A percentile compares a stretch with the other conserved stretches of the same genome.
These are phyloP conservation scores for Kryptolebias marmoratus DNA, from an alignment of 2,113 vertebrate genomes.

Conservation along the genomic window DNA sequence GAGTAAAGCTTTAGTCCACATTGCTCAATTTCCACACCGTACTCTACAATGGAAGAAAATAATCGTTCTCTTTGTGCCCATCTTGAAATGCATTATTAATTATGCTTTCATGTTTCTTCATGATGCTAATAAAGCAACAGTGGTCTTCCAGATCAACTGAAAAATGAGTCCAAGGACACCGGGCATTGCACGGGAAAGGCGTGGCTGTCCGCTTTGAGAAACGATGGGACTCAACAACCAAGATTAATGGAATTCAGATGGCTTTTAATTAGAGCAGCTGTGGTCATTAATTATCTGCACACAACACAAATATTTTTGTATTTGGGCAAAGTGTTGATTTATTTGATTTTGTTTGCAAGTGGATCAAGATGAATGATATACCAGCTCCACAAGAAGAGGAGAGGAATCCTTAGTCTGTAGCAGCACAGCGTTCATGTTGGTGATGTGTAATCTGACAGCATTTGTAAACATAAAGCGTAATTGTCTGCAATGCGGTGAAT, in stretches of 20 bases:
- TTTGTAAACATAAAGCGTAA: conserved; percentile 22
- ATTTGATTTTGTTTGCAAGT: conserved; percentile 96
- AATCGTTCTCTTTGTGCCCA: conserved; percentile 74
- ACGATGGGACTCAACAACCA: conserved; percentile 88
- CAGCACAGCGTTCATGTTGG: conserved; percentile 75
- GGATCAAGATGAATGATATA: conserved; percentile 98
- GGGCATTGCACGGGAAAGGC: conserved; percentile 79
- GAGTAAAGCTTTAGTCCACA: conserved; percentile 6
- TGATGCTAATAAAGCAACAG: conserved; percentile 79
- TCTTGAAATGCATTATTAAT: conserved; percentile 74
- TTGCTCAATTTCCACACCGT: background rate
- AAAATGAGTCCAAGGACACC: conserved; percentile 85
- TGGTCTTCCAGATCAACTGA: conserved; percentile 82
- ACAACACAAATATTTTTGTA: conserved; percentile 99
- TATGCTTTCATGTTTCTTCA: conserved; percentile 68
- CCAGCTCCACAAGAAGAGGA: conserved; percentile 76
- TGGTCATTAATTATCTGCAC: conserved; percentile 96
- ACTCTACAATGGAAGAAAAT: conserved; percentile 31
- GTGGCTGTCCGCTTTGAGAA: conserved; percentile 81
- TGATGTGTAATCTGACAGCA: conserved; percentile 64
- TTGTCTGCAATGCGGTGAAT: background rate
- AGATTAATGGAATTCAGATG: conserved; percentile 99
- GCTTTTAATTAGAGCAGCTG: conserved; percentile 99
- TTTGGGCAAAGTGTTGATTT: conserved; percentile 99
- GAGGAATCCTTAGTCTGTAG: conserved; percentile 74